phyloP scores from a whole-genome alignment of 2,888 invertebrate species.

The Eupelmus urozonus region DNA sequence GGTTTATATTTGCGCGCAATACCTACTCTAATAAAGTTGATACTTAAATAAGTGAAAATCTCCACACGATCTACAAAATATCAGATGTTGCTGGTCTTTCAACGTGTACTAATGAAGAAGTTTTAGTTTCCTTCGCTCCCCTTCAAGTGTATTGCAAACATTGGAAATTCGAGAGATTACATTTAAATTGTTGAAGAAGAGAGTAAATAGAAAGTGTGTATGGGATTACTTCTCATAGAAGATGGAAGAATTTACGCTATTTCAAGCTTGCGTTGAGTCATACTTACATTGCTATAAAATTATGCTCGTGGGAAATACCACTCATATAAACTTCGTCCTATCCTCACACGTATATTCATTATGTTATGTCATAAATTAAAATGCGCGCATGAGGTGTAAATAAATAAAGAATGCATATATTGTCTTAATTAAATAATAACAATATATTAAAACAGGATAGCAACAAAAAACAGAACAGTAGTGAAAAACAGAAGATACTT shows the following conservation, averaged over 20 bases:
- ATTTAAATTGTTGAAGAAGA: neutral
- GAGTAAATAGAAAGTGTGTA: too few species aligned
- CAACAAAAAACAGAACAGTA: too few species aligned
- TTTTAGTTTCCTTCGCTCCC: too few species aligned
- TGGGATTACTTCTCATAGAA: too few species aligned
- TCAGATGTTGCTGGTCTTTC: neutral
- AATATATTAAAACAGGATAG: too few species aligned
- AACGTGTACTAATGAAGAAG: neutral
- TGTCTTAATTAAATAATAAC: too few species aligned
- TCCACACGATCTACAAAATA: neutral
- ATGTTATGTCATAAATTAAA: neutral
- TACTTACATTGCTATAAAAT: neutral
- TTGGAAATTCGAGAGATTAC: neutral
- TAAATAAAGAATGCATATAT: too few species aligned
- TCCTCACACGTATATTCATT: neutral
- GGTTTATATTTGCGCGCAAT: conserved; percentile 16
- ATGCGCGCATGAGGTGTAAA: neutral
- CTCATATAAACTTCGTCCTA: neutral
- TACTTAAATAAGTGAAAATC: conserved; percentile 2
- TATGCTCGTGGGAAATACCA: conserved; percentile 3
- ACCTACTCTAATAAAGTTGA: conserved; percentile 3
- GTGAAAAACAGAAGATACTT: too few species aligned
- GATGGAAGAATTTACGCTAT: neutral
- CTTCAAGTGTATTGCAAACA: neutral
- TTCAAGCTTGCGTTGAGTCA: conserved; percentile 2